phyloP scores from a whole-genome alignment of 1,140 invertebrate species.

The Venturia canescens region DNA sequence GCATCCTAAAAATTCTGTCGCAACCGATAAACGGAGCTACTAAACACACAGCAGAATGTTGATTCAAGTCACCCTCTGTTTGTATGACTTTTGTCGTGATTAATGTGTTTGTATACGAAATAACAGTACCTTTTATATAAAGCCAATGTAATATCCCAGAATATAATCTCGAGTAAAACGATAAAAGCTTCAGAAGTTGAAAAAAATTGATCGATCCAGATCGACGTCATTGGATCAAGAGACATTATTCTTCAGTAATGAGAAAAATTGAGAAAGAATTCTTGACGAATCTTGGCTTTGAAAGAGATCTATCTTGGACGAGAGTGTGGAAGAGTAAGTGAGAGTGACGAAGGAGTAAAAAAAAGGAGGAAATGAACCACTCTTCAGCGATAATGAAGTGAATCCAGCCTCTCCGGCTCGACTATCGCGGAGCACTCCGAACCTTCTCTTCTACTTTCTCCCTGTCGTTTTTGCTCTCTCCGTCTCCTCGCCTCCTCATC shows the following conservation, averaged over 20 bases:
- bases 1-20: no score
- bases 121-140: no score
- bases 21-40: no score
- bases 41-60: no score
- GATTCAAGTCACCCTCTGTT: no score
- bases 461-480: constrained; percentile 11
- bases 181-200: background rate
- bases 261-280: constrained; percentile 22
- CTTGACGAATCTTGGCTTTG: background rate
- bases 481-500: background rate
- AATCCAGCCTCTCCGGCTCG: constrained; percentile 9
- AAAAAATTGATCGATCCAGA: background rate
- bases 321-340: constrained; percentile 15
- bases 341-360: constrained; percentile 37
- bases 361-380: constrained; percentile 39
- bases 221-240: background rate
- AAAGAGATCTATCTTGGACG: background rate
- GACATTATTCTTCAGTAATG: background rate
- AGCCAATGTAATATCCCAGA: no score
- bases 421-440: background rate
- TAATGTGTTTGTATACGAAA: no score
- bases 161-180: background rate
- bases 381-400: constrained; percentile 37
- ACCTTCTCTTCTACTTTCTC: background rate
- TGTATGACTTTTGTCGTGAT: no score